Evolutionary conservation across 2,797 vertebrate species (phyloP).

Genomic region (Schizopygopsis pylzovi): DNA sequence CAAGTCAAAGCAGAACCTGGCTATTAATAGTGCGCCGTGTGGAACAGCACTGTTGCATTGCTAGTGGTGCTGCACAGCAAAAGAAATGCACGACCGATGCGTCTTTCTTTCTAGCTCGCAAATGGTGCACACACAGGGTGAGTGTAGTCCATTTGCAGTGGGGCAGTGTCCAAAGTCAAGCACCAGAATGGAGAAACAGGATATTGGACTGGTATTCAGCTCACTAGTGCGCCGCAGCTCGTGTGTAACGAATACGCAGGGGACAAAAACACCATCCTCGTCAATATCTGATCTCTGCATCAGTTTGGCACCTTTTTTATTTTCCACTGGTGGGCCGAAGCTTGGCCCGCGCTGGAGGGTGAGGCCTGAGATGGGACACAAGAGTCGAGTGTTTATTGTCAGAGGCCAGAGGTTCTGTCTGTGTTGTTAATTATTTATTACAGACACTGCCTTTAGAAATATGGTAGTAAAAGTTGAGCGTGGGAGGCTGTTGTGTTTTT

Average conservation of each 20-base stretch:
- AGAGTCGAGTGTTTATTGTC: constrained; percentile 48
- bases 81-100: constrained; percentile 32
- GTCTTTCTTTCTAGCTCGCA: constrained; percentile 28
- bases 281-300: constrained; percentile 57
- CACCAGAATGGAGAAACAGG: constrained; percentile 53
- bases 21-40: constrained; percentile 45
- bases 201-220: constrained; percentile 50
- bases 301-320: constrained; percentile 61
- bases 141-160: constrained; percentile 52
- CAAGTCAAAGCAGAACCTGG: constrained; percentile 44
- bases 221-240: constrained; percentile 23
- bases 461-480: constrained; percentile 24
- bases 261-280: constrained; percentile 55
- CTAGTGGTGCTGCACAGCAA: constrained; percentile 29
- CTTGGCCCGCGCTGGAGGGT: constrained; percentile 25
- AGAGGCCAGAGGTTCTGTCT: constrained; percentile 34
- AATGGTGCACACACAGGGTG: constrained; percentile 37
- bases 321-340: constrained; percentile 54
- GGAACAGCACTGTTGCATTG: constrained; percentile 7
- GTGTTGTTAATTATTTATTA: constrained; percentile 50
- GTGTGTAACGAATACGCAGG: constrained; percentile 52
- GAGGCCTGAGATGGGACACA: constrained; percentile 36
- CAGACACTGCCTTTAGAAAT: background rate
- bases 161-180: constrained; percentile 50
- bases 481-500: background rate